Base-by-base conservation (phyloP, 2,888 invertebrate species). In the Idaea dimidiata region DNA sequence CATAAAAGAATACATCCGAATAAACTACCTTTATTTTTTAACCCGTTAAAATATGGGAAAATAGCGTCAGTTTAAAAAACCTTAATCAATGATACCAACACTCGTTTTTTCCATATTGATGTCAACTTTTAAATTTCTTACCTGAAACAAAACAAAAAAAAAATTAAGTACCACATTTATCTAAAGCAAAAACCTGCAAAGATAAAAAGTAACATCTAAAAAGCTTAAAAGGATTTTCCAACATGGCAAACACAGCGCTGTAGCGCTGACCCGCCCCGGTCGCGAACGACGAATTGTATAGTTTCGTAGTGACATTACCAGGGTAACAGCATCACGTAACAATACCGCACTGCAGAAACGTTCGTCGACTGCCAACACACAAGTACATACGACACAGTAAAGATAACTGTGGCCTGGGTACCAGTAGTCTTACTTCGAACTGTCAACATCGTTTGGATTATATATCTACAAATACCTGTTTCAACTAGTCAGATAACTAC, bases 281-380 rank as follows among this genome's bases (percentile, higher is more conserved):
- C 10, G 6, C 24, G 24, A 24, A 24, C 24, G n/a, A n/a, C n/a
- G n/a, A n/a, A 32, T 32, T 43, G 43, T 67, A 63, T 60, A 59
- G 64, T 64, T 61, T 62, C 61, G 59, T 57, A 61, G 32, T 55
- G 61, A 62, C 59, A 62, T 59, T 66, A 77, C 73, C 77, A 79
- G 80, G 79, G 73, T 69, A 72, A 70, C 83, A 85, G 80, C 72
- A 75, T 84, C 86, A 86, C 88, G 89, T 89, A 88, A 87, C 80
- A 84, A 67, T 85, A 77, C 83, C 87, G 89, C 89, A 90, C 80
- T 89, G 89, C 88, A 68, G 66, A 57, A 60, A 83, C 84, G 43
- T 43, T 72, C 74, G 71, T 75, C 73, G 67, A 43, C 65, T 63
- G 64, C 66, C 63, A 69, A 67, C 24, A 68, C 68, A 64, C 68